Base-by-base conservation (phyloP, 2,888 invertebrate genomes). In the Aphrophora alni region DNA sequence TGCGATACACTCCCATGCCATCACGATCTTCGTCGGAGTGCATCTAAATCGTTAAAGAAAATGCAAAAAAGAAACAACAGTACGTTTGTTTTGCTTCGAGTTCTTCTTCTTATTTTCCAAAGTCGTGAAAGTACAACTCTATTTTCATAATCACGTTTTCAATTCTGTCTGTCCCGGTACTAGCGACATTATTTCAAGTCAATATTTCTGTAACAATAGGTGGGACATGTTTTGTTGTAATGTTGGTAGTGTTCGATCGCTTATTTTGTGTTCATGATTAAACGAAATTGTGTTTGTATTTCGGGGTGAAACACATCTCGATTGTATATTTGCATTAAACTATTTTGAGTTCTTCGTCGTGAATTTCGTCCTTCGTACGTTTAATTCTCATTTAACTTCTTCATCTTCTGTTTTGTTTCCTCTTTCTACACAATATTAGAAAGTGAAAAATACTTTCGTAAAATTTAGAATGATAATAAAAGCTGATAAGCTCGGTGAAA, bases 81-180 rank as follows among this genome's bases (percentile, higher is more conserved):
- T 59, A 14, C 21, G 59, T 59, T 59, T 59, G 59, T 59, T n/a
- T 59, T 59, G 59, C 59, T 59, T 3, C 59, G 59, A 59, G 59
- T 59, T 59, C 59, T 59, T 59, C n/a, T 59, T 59, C 59, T 59
- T 59, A n/a, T 59, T 21, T 21, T 21, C 59, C 59, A n/a, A 59
- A 59, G 73, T 73, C 73, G 73, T 73, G 73, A 28, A 28, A 38
- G 33, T 83, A 74, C 59, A 82, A 79, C 81, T 83, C 78, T 81
- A 81, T 81, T 69, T 73, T 82, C 77, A 77, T 80, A 75, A 74
- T 80, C 83, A 75, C 80, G 80, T 81, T 77, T 72, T 74, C 80
- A 77, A 81, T 82, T 78, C 77, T 80, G 80, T 77, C 77, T 75
- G 59, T 59, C 59, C 59, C 7, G n/a, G n/a, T 2, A 75, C 75